These are phyloP conservation scores for Chromoteleia sp. DNA, from an alignment of 2,888 invertebrate genomes.

Conservation along the genomic window DNA sequence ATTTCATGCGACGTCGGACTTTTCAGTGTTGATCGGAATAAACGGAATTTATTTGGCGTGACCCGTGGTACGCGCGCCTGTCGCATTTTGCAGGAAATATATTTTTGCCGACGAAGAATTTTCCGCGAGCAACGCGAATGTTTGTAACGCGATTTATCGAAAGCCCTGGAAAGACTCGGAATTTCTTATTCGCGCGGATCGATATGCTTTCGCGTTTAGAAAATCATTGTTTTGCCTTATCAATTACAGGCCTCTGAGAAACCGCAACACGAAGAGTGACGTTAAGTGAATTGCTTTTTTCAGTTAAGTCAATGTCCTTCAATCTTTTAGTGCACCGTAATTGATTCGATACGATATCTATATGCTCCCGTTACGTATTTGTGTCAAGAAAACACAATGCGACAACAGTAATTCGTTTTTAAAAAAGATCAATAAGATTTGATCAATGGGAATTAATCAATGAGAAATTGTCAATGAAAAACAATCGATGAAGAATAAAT, in stretches of 20 bases:
- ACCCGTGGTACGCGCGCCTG: neutral
- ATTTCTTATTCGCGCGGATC: conserved; percentile 43
- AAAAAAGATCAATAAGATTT: too few relatives aligned
- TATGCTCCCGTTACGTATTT: conserved; percentile 22
- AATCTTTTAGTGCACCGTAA: conserved; percentile 38
- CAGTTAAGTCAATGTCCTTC: conserved; percentile 51
- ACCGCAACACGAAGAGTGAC: conserved; percentile 48
- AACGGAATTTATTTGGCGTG: conserved; percentile 3
- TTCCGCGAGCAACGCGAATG: conserved; percentile 9
- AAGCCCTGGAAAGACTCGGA: conserved; percentile 9
- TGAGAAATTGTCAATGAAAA: too few relatives aligned
- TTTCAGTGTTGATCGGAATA: conserved; percentile 12
- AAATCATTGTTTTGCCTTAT: conserved; percentile 54
- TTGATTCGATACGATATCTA: conserved; percentile 43
- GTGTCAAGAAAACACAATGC: conserved; percentile 30
- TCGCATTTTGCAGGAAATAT: conserved; percentile 13
- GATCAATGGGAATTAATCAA: too few relatives aligned
- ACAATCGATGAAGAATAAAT: too few relatives aligned
- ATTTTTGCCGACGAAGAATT: neutral
- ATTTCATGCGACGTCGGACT: conserved; percentile 31
- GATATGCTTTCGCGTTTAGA: conserved; percentile 48
- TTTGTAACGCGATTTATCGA: conserved; percentile 30
- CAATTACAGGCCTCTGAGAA: conserved; percentile 44
- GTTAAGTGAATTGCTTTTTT: conserved; percentile 59
- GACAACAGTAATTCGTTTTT: conserved; percentile 3